Base-by-base conservation (phyloP, 2,888 invertebrate species). In the Drosophila villosipedis region DNA sequence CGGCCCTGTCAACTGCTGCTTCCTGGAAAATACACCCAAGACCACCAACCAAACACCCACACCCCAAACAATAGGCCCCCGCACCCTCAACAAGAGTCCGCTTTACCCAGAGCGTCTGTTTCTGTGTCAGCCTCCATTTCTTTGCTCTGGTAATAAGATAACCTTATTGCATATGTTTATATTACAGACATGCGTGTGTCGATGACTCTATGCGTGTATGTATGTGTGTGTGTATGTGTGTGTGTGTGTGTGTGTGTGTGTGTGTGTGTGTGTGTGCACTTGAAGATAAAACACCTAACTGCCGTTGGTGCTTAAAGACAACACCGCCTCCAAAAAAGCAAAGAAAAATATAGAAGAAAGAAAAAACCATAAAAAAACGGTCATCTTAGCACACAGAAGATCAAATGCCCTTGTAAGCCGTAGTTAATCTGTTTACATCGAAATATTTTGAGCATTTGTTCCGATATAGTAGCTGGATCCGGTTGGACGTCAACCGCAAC, bases 141-240 rank as follows among this genome's bases (percentile, higher is more conserved):
- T 76, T 67, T 57, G 74, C 58, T 35, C 71, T 76, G 80, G 85
- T 83, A 89, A 86, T 89, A 87, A 86, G 86, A 84, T 86, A 87
- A 86, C 89, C 86, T 84, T 80, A 89, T 89, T 87, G 89, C 86
- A 87, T 87, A 89, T 86, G 87, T 87, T 86, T 86, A 87, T 89
- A 89, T 89, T 87, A 89, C 86, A 80, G 67, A 58, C 79, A 65
- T 71, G 53, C 43, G 52, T 60, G 53, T 47, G 52, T 60, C 50
- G 59, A 59, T 50, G 35, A 50, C 50, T 60, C 14, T 72, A 49
- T 30, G 14, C 9, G 22, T 47, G 30, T 67, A 28, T n/a, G 31
- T 39, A 49, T 33, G 47, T 9, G 35, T 33, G 39, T 64, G 41
- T n/a, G 28, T 33, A 41, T 49, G 58, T 30, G 30, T 30, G 30